Evolutionary conservation across 2,888 invertebrate genomes (phyloP).

Genomic region (Anorthoa munda): DNA sequence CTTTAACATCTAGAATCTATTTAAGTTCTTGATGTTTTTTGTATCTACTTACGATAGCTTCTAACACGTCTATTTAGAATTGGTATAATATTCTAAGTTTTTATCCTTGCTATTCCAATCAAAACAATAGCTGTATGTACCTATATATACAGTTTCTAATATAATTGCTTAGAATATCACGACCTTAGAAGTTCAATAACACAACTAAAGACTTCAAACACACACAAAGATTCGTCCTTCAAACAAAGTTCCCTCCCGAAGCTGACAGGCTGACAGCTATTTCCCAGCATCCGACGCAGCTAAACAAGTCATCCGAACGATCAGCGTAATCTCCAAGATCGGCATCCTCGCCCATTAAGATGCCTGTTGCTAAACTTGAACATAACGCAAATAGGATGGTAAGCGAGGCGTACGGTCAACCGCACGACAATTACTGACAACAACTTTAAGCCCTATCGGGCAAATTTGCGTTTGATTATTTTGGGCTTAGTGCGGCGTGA

Average conservation of each 20-base stretch:
- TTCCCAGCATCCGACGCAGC: slow-evolving; percentile 19
- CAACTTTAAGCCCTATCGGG: too few species aligned
- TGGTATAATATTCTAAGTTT: background rate
- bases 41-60: background rate
- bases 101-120: background rate
- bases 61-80: too few species aligned
- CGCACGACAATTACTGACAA: too few species aligned
- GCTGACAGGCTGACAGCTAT: slow-evolving; percentile 6
- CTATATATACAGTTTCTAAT: background rate
- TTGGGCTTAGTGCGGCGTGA: too few species aligned
- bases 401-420: slow-evolving; percentile 66
- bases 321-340: slow-evolving; percentile 57
- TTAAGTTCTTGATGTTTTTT: too few species aligned
- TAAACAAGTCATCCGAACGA: slow-evolving; percentile 51
- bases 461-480: too few species aligned
- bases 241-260: slow-evolving; percentile 44
- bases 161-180: background rate
- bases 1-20: background rate
- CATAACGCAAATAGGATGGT: slow-evolving; percentile 81
- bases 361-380: slow-evolving; percentile 62
- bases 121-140: background rate
- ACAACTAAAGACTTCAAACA: background rate
- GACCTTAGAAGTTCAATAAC: slow-evolving; percentile 12
- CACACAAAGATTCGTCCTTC: background rate
- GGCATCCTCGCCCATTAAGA: slow-evolving; percentile 79